These are phyloP conservation scores for Neofelis nebulosa DNA, from an alignment of 2,113 vertebrate genomes.

Conservation along the genomic window DNA sequence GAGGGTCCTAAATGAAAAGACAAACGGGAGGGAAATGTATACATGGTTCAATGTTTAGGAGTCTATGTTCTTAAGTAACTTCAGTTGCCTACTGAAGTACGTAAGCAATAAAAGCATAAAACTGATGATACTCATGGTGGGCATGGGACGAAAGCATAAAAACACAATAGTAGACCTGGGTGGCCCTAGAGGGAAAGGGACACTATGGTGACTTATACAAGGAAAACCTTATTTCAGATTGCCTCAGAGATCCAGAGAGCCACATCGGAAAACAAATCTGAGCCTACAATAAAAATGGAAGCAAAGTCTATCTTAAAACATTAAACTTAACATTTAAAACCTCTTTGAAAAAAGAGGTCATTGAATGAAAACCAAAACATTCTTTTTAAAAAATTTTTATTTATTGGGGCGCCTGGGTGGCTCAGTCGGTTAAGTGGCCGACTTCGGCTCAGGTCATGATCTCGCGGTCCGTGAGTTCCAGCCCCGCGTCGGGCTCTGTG, in stretches of 20 bases:
- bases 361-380: not conserved
- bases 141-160: not conserved
- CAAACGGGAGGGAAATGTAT: not conserved
- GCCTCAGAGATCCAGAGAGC: not conserved
- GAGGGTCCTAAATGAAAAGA: not conserved
- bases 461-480: too few relatives aligned
- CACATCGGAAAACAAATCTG: not conserved
- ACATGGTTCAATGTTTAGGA: not conserved
- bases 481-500: too few relatives aligned
- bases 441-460: too few relatives aligned
- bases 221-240: not conserved
- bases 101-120: not conserved
- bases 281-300: slow-evolving; percentile 30
- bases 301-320: slow-evolving; percentile 2
- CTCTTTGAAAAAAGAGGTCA: not conserved
- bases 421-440: too few relatives aligned
- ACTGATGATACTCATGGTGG: not conserved
- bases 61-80: not conserved
- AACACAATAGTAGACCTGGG: not conserved
- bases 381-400: not conserved
- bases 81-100: not conserved
- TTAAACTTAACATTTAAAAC: not conserved
- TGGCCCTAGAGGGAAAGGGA: not conserved
- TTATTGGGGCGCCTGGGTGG: too few relatives aligned
- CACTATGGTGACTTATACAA: not conserved